These are phyloP conservation scores for Apis dorsata DNA, from an alignment of 1,140 invertebrate species.

Conservation along the genomic window DNA sequence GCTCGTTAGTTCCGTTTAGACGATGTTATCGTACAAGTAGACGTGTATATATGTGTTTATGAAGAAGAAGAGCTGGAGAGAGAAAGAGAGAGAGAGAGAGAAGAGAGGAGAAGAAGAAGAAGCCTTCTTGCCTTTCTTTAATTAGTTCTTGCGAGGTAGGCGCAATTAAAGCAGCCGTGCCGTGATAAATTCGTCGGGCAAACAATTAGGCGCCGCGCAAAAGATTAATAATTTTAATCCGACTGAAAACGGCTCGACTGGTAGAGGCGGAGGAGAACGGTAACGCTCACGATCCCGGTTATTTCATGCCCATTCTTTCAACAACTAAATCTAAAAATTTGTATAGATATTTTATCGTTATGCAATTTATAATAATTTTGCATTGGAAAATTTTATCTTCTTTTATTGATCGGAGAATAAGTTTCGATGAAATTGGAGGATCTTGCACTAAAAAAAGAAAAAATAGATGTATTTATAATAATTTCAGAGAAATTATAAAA, in stretches of 20 bases:
- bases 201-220: constrained; percentile 39
- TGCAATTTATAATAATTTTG: no score
- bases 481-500: no score
- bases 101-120: neutral
- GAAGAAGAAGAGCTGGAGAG: neutral
- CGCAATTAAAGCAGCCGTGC: constrained; percentile 48
- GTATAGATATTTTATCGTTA: no score
- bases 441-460: no score
- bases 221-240: constrained; percentile 42
- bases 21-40: constrained; percentile 30
- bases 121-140: constrained; percentile 33
- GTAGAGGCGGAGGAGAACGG: neutral
- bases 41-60: neutral
- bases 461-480: no score
- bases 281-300: constrained; percentile 20
- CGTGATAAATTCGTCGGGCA: constrained; percentile 43
- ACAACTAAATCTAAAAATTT: no score
- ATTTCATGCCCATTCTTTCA: neutral
- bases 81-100: neutral
- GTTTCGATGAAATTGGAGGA: no score
- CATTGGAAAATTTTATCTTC: no score
- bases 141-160: constrained; percentile 32
- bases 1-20: constrained; percentile 67
- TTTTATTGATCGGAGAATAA: no score
- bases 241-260: neutral